Evolutionary conservation across 2,888 invertebrate species (phyloP), one percentile per base, ranked within the genome.

Genomic region (Microplitis manilae): DNA sequence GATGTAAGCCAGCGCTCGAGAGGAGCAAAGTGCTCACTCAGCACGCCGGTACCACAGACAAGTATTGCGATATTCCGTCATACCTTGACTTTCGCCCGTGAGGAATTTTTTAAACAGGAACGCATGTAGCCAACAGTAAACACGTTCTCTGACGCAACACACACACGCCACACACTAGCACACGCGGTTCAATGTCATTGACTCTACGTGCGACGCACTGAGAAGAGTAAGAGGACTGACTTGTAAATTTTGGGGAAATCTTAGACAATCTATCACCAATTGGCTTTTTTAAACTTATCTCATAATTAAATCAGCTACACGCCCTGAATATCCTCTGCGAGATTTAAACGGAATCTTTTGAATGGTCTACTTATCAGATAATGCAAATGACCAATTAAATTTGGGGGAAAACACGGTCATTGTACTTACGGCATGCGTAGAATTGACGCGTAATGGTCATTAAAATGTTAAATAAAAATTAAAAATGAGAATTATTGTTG

Each of bases 31-130:
- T 30, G 30, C 30, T 30, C 65, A 13, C 65, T 9, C 7, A 38
- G 8, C 30, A 65, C 65, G 6, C 38, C 30, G 38, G 30, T 40
- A 74, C 75, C 69, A 79, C 70, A 20, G n/a, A 15, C 59, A 39
- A 77, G 78, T 82, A 80, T 85, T 84, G 81, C 85, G 82, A 86
- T 87, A 84, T 85, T 86, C 85, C 85, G 85, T 87, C 87, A 87
- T 87, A 86, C 86, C 87, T 87, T 87, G 88, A 89, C 88, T 88
- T 87, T 89, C 88, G 89, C 87, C 88, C 88, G 87, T 88, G 89
- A 89, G 89, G 89, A 89, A 89, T 89, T 89, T 89, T 89, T 89
- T 89, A 88, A 89, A 87, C 89, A 89, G 89, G 89, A 87, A 88
- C 88, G 89, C 89, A 89, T 89, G 87, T 80, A 73, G 83, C 73